These are phyloP conservation scores for Coptodon rendalli DNA, from an alignment of 2,113 vertebrate genomes.

Conservation along the genomic window DNA sequence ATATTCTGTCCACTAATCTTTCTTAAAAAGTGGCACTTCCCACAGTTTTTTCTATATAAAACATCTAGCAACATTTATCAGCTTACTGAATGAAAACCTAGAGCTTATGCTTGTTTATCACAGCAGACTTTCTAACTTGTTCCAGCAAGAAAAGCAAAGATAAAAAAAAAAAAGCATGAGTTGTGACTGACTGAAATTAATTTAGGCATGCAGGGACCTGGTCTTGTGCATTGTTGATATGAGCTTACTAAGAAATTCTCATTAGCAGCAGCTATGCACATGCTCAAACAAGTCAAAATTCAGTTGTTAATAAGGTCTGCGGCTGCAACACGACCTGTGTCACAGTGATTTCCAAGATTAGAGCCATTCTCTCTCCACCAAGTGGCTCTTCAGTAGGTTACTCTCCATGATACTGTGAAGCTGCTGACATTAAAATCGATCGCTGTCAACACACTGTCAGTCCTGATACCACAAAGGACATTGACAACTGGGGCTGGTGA, in stretches of 20 bases:
- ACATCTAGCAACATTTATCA: not conserved
- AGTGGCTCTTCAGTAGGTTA: not conserved
- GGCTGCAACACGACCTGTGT: not conserved
- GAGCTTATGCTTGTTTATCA: not conserved
- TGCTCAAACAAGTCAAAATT: not conserved
- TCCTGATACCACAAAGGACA: not conserved
- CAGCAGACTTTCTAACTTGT: not conserved
- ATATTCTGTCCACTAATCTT: not conserved
- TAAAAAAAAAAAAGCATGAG: not conserved
- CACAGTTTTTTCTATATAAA: not conserved
- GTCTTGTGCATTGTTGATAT: not conserved
- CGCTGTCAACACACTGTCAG: slow-evolving; percentile 46
- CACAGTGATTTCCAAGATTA: not conserved
- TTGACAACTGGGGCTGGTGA: not conserved
- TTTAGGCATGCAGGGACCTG: not conserved
- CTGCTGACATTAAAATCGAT: slow-evolving; percentile 63
- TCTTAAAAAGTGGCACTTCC: not conserved
- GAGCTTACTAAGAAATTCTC: not conserved
- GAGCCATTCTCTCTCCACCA: not conserved
- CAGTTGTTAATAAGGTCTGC: not conserved
- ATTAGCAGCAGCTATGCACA: not conserved
- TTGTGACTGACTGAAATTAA: not conserved
- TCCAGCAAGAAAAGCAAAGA: not conserved
- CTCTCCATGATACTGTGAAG: slow-evolving; percentile 19
- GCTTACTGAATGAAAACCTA: not conserved